Evolutionary conservation across 2,113 vertebrate species (phyloP).

Genomic region (Ranitomeya imitator): DNA sequence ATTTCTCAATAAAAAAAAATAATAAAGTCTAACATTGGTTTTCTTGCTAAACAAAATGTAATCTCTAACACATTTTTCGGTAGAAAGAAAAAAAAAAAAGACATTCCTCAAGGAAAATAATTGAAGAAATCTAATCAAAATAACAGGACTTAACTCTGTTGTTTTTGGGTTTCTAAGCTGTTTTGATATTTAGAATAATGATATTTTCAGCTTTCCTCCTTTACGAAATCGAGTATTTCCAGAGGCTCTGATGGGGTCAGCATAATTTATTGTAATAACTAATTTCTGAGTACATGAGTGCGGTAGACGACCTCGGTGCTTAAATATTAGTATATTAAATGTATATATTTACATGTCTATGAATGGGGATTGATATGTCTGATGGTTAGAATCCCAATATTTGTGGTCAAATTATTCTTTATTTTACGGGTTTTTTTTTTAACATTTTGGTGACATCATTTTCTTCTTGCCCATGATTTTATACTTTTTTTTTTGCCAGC

Average conservation of each 20-base stretch:
- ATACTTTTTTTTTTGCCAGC: neutral
- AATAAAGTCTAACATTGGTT: neutral
- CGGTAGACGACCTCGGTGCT: neutral
- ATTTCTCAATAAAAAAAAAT: constrained; percentile 3
- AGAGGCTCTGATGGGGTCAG: constrained; percentile 33
- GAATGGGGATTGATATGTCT: neutral
- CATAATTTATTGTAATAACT: constrained; percentile 45
- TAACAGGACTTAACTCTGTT: constrained; percentile 35
- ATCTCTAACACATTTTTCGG: constrained; percentile 38
- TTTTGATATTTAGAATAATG: constrained; percentile 41
- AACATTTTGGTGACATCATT: constrained; percentile 20
- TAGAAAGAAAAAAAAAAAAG: neutral
- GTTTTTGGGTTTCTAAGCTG: constrained; percentile 35
- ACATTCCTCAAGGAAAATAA: constrained; percentile 36
- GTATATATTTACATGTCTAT: constrained; percentile 8
- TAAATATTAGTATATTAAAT: constrained; percentile 28
- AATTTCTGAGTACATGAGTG: constrained; percentile 17
- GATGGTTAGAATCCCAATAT: neutral
- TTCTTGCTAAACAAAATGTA: constrained; percentile 1
- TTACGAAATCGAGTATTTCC: constrained; percentile 1
- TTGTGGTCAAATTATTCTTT: neutral
- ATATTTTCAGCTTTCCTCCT: constrained; percentile 33
- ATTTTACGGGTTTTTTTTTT: neutral
- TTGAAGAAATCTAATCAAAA: constrained; percentile 36
- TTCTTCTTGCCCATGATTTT: neutral